These are phyloP conservation scores for Amphimallon solstitiale DNA, from an alignment of 2,888 invertebrate species.

Conservation along the genomic window DNA sequence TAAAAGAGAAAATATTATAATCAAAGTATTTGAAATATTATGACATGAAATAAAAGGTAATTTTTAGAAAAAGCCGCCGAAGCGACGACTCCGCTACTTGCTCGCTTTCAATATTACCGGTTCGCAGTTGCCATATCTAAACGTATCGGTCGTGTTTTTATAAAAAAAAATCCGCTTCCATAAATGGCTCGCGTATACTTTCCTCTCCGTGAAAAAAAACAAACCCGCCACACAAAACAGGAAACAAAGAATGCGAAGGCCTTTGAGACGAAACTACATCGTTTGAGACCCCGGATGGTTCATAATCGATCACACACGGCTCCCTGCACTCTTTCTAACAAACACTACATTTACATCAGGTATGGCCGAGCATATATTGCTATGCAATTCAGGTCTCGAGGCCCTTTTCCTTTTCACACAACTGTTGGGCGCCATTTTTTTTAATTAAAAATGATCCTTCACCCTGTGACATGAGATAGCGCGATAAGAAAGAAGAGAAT, in stretches of 20 bases:
- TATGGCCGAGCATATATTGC: not conserved
- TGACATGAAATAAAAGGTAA: no score
- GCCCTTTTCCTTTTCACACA: not conserved
- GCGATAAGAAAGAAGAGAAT: no score
- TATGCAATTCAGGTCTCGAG: not conserved
- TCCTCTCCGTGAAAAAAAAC: conserved; percentile 23
- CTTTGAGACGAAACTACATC: conserved; percentile 29
- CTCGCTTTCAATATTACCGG: not conserved
- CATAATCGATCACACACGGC: conserved; percentile 24
- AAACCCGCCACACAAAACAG: conserved; percentile 15
- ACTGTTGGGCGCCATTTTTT: conserved; percentile 3
- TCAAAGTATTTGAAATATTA: no score
- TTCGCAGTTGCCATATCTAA: not conserved
- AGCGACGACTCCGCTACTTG: no score
- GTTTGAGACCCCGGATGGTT: conserved; percentile 22
- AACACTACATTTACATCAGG: no score
- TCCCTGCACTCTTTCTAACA: not conserved
- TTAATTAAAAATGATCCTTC: conserved; percentile 11
- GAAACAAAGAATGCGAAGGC: conserved; percentile 33
- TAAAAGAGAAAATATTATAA: no score
- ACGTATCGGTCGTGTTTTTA: not conserved
- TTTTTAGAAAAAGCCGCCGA: no score
- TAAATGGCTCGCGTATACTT: conserved; percentile 16
- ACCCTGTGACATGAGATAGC: no score
- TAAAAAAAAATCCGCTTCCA: conserved; percentile 9